Evolutionary conservation across 2,797 vertebrate genomes (phyloP).

Genomic region (Poecilia picta): DNA sequence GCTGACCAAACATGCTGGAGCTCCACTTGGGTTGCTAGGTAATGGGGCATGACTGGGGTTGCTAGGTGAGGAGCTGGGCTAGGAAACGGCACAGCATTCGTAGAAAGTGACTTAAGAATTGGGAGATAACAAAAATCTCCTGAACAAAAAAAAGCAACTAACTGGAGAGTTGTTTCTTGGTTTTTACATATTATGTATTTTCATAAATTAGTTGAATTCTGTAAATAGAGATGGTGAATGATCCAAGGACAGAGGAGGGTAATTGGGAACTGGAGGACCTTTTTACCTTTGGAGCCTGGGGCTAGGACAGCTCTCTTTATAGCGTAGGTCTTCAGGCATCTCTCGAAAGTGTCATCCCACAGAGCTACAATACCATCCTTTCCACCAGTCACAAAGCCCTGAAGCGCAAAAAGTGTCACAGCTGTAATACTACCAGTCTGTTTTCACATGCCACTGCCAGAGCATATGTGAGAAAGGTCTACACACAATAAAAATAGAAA

Average conservation of each 20-base stretch:
- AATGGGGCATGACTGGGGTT: too few species aligned
- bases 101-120: too few species aligned
- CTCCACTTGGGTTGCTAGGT: too few species aligned
- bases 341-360: slow-evolving; percentile 98
- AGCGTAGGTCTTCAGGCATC: slow-evolving; percentile 98
- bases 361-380: slow-evolving; percentile 97
- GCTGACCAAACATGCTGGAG: too few species aligned
- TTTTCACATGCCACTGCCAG: slow-evolving; percentile 12
- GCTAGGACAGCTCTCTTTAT: slow-evolving; percentile 97
- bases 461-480: slow-evolving; percentile 7
- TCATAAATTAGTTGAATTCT: slow-evolving; percentile 12
- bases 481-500: background rate
- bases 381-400: slow-evolving; percentile 98
- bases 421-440: slow-evolving; percentile 11
- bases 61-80: too few species aligned
- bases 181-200: slow-evolving; percentile 20
- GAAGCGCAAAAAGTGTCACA: slow-evolving; percentile 16
- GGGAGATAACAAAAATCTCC: too few species aligned
- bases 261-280: slow-evolving; percentile 8
- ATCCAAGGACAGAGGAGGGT: slow-evolving; percentile 22
- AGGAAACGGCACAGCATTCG: too few species aligned
- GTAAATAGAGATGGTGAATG: slow-evolving; percentile 11
- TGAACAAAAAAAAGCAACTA: too few species aligned
- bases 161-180: too few species aligned
- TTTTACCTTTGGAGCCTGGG: slow-evolving; percentile 96